Evolutionary conservation across 1,140 invertebrate species (phyloP).

Genomic region (Chymomyza costata): DNA sequence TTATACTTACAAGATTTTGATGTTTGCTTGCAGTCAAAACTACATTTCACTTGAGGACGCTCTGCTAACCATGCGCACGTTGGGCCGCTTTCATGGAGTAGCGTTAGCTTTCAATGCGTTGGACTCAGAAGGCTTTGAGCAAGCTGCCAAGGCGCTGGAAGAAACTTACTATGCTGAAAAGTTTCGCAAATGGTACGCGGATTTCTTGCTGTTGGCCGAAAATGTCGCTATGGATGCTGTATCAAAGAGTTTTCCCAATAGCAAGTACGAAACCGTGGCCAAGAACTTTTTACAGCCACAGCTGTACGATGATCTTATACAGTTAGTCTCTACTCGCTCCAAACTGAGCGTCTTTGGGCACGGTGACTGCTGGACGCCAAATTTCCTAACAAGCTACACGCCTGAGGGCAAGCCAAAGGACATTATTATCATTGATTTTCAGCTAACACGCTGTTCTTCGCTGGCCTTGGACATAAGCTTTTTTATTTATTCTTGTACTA

Average conservation of each 20-base stretch:
- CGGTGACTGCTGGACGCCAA: conserved; percentile 85
- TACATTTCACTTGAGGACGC: conserved; percentile 64
- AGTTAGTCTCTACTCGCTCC: conserved; percentile 52
- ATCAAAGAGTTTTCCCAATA: conserved; percentile 79
- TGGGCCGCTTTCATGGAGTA: conserved; percentile 83
- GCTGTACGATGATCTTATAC: conserved; percentile 70
- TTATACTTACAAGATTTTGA: neutral
- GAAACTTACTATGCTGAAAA: conserved; percentile 79
- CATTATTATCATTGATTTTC: conserved; percentile 83
- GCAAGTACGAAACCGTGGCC: conserved; percentile 78
- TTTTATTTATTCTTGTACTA: conserved; percentile 80
- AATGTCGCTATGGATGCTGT: conserved; percentile 80
- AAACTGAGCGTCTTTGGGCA: conserved; percentile 79
- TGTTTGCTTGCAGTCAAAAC: conserved; percentile 28
- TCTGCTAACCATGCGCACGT: conserved; percentile 77
- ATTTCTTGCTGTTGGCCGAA: conserved; percentile 78
- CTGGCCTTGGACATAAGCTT: conserved; percentile 80
- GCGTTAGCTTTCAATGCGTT: conserved; percentile 82
- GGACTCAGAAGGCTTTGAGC: conserved; percentile 77
- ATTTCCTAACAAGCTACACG: conserved; percentile 80
- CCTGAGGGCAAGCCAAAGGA: conserved; percentile 73
- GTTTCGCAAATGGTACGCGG: conserved; percentile 80
- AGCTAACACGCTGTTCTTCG: conserved; percentile 79
- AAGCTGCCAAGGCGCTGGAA: conserved; percentile 59
- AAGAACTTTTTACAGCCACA: conserved; percentile 77